phyloP scores from a whole-genome alignment of 2,113 vertebrate genomes.

The Phalacrocorax aristotelis region DNA sequence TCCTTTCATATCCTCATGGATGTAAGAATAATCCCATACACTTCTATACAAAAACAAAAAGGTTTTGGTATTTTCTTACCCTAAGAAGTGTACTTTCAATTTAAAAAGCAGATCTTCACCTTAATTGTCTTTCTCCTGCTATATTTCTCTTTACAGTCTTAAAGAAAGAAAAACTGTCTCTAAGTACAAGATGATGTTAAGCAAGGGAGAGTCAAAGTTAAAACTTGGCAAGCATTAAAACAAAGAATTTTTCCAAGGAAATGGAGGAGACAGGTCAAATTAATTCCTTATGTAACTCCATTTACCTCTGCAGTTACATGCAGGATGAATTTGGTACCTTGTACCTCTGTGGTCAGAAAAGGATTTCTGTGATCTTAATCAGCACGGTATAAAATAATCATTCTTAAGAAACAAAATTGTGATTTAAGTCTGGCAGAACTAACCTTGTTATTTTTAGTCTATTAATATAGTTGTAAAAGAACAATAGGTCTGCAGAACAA shows the following conservation, averaged over 20 bases:
- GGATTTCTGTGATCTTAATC: background rate
- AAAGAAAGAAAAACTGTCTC: background rate
- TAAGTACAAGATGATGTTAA: background rate
- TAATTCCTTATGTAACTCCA: slow-evolving; percentile 48
- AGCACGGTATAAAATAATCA: background rate
- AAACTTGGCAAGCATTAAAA: slow-evolving; percentile 25
- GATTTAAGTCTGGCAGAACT: background rate
- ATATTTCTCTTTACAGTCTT: background rate
- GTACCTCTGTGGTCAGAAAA: slow-evolving; percentile 12
- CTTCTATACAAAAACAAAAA: background rate
- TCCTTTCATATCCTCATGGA: background rate
- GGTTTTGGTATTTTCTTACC: background rate
- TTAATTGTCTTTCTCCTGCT: background rate
- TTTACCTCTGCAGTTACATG: slow-evolving; percentile 21
- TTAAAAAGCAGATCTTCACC: slow-evolving; percentile 16
- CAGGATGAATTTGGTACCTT: slow-evolving; percentile 34
- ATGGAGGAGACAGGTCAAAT: slow-evolving; percentile 42
- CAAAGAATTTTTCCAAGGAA: slow-evolving; percentile 46
- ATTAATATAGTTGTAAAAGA: background rate
- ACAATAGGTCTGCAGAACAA: background rate
- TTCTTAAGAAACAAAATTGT: background rate
- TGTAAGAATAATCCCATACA: background rate
- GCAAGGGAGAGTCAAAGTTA: background rate
- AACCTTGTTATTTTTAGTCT: slow-evolving; percentile 9
- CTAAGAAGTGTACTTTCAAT: background rate